Evolutionary conservation across 1,140 invertebrate species (phyloP).

Genomic region (Tetranychus urticae): DNA sequence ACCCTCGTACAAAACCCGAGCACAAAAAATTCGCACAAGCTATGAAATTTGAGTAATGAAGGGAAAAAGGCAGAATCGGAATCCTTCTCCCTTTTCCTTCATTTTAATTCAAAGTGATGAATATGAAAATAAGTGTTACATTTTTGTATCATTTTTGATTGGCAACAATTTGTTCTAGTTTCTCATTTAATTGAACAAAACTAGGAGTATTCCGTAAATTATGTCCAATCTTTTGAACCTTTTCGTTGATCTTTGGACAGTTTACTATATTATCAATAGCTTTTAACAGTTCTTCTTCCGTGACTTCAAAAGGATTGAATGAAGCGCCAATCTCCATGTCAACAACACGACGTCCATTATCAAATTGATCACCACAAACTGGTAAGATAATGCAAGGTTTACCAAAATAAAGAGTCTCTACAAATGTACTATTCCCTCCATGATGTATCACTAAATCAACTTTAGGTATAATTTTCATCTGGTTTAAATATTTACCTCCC

Average conservation of each 20-base stretch:
- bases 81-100: no score
- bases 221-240: not conserved
- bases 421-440: conserved; percentile 12
- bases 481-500: conserved; percentile 1
- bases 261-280: conserved; percentile 6
- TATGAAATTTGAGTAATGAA: no score
- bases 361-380: conserved; percentile 8
- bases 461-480: conserved; percentile 1
- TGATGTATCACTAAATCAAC: conserved; percentile 16
- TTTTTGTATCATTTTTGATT: no score
- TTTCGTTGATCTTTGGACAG: not conserved
- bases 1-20: conserved; percentile 29
- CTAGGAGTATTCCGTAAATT: conserved; percentile 4
- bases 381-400: not conserved
- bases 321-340: conserved; percentile 1
- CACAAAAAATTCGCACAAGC: no score
- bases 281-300: conserved; percentile 1
- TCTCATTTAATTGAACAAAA: not conserved
- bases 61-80: no score
- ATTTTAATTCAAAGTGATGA: no score
- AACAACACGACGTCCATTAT: conserved; percentile 8
- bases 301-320: conserved; percentile 3
- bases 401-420: conserved; percentile 1
- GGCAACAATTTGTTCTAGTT: not conserved
- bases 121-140: no score